phyloP scores from a whole-genome alignment of 2,113 vertebrate species.

The Campylorhamphus procurvoides region DNA sequence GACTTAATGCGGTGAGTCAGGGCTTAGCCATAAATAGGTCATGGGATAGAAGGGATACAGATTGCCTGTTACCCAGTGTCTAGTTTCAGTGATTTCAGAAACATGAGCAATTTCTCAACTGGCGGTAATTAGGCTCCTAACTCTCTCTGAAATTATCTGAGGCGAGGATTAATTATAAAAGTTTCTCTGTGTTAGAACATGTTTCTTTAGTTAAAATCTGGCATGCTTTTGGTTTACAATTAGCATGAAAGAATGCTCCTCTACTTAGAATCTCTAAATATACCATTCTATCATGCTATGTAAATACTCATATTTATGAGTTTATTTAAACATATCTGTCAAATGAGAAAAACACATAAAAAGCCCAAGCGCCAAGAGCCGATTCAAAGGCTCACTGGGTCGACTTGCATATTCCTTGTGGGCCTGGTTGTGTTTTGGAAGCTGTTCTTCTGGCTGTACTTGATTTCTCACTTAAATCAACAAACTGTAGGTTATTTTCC shows the following conservation, averaged over 20 bases:
- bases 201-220: conserved; percentile 20
- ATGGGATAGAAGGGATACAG: conserved; percentile 21
- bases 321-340: conserved; percentile 21
- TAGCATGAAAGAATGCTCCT: neutral
- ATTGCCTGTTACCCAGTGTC: neutral
- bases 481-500: neutral
- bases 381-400: neutral
- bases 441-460: neutral
- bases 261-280: neutral
- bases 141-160: conserved; percentile 38
- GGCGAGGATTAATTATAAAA: conserved; percentile 42
- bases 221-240: neutral
- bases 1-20: conserved; percentile 21
- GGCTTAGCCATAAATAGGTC: conserved; percentile 20
- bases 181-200: conserved; percentile 1
- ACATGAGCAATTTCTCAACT: conserved; percentile 7
- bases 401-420: neutral
- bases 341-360: neutral
- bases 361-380: neutral
- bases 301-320: conserved; percentile 1
- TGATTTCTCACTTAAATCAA: neutral
- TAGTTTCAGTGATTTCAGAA: conserved; percentile 30
- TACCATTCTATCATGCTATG: neutral
- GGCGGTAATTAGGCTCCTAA: conserved; percentile 29
- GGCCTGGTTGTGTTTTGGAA: neutral